phyloP scores from a whole-genome alignment of 2,888 invertebrate genomes.

The Drosophila diplacantha region DNA sequence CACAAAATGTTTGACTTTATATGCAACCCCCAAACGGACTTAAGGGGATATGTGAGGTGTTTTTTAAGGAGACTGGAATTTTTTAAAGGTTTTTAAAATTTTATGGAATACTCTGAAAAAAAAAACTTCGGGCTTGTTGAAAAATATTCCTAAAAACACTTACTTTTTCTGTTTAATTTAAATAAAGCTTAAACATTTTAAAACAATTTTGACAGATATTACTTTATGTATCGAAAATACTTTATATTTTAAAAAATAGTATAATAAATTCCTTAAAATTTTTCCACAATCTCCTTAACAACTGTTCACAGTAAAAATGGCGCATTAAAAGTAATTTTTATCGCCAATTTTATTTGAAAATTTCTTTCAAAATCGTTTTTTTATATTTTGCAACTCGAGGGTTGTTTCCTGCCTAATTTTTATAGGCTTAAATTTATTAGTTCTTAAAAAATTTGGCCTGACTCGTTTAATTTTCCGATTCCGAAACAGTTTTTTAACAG shows the following conservation, averaged over 20 bases:
- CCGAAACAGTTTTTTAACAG: slow-evolving; percentile 65
- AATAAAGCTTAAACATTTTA: too few species aligned
- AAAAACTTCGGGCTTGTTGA: background rate
- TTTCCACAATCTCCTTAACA: background rate
- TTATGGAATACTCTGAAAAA: background rate
- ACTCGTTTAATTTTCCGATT: slow-evolving; percentile 60
- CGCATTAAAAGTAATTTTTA: slow-evolving; percentile 71
- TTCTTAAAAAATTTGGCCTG: slow-evolving; percentile 46
- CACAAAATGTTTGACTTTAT: slow-evolving; percentile 56
- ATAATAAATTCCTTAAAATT: slow-evolving; percentile 3
- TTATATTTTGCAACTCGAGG: slow-evolving; percentile 31
- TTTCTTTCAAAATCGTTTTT: slow-evolving; percentile 44
- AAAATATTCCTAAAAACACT: too few species aligned
- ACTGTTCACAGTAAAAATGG: slow-evolving; percentile 61
- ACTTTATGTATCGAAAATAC: background rate
- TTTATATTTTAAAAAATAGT: slow-evolving; percentile 13
- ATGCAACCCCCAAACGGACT: slow-evolving; percentile 40
- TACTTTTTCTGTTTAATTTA: background rate
- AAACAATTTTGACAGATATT: background rate
- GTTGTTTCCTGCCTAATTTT: slow-evolving; percentile 30
- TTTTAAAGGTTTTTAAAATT: background rate
- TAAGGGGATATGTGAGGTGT: slow-evolving; percentile 21
- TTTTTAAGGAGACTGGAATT: slow-evolving; percentile 8
- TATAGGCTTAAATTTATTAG: slow-evolving; percentile 60
- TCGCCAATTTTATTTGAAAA: slow-evolving; percentile 61